Conservation (phyloP, 1,140 invertebrate species). For the Magallana angulata region DNA sequence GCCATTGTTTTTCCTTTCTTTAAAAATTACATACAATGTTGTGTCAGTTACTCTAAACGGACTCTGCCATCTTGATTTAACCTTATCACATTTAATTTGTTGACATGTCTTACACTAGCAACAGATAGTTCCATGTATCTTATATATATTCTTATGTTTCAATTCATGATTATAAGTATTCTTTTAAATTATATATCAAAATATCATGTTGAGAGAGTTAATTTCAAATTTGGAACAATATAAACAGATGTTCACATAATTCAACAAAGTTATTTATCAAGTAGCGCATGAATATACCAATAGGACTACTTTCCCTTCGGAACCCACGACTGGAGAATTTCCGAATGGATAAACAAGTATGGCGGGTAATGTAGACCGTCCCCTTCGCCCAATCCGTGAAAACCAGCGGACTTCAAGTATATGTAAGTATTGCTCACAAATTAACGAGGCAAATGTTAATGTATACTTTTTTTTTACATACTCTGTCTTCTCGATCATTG, state of each 20-base stretch:
- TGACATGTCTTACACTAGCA: conserved; percentile 52
- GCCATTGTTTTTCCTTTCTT: conserved; percentile 56
- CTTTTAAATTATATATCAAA: too few species aligned
- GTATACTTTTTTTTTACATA: too few species aligned
- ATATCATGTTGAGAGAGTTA: too few species aligned
- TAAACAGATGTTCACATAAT: too few species aligned
- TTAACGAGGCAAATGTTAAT: not conserved
- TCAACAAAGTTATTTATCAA: too few species aligned
- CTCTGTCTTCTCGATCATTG: too few species aligned
- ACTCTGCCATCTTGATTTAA: conserved; percentile 35
- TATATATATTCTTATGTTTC: not conserved
- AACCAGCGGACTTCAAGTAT: conserved; percentile 20
- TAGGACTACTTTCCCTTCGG: not conserved
- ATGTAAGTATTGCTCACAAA: conserved; percentile 25
- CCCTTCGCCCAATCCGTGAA: conserved; percentile 38
- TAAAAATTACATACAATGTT: not conserved
- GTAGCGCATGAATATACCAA: not conserved
- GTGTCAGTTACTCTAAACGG: not conserved
- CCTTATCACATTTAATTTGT: conserved; percentile 45
- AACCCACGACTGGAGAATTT: not conserved
- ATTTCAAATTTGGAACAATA: too few species aligned
- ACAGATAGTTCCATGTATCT: conserved; percentile 62
- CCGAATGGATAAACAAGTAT: conserved; percentile 48
- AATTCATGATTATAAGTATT: too few species aligned
- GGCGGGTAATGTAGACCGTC: conserved; percentile 60